Base-by-base conservation (phyloP, 2,888 invertebrate species). In the Xestia rhomboidea region DNA sequence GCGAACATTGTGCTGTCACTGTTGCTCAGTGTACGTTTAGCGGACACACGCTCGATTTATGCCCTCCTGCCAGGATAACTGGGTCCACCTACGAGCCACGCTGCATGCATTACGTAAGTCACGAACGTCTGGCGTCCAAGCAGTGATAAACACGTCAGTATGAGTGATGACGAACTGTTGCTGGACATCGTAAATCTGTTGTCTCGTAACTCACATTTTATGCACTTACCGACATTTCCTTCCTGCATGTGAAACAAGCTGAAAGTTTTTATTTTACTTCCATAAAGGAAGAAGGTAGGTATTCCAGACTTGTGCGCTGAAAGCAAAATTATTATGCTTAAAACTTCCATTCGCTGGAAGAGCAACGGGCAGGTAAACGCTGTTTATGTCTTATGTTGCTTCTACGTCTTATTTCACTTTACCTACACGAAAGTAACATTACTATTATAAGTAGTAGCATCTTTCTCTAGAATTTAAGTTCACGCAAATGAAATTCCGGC, bases 1-100 rank as follows among this genome's bases (percentile, higher is more conserved):
- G 93, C 93, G 94, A 90, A 93, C 94, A 92, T 92, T 92, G 93
- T 92, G 92, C 95, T 94, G 95, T 95, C 95, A 93, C 93, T 92
- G 92, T 90, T 91, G 92, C 93, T 93, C 92, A 92, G 90, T 90
- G 90, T 90, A 90, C 93, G 91, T 93, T 94, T 92, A 93, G 93
- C 92, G 92, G 93, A 93, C 89, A 75, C 86, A 84, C 79, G 85
- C 82, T 73, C 83, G 91, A 94, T 94, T 95, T 94, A 94, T 94
- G 91, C 90, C 89, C 90, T 89, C 88, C 90, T 85, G 88, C 78
- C 83, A 85, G 90, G 90, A 90, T 91, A 91, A 86, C 76, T 79
- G 79, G 82, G 57, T 77, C 76, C 83, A 83, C 87, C 80, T 84
- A 84, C 79, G 63, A 54, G 41, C 70, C 41, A 44, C 41, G 51